Evolutionary conservation across 2,888 invertebrate species (phyloP), one percentile per base, ranked within the genome.

Genomic region (Blera fallax): DNA sequence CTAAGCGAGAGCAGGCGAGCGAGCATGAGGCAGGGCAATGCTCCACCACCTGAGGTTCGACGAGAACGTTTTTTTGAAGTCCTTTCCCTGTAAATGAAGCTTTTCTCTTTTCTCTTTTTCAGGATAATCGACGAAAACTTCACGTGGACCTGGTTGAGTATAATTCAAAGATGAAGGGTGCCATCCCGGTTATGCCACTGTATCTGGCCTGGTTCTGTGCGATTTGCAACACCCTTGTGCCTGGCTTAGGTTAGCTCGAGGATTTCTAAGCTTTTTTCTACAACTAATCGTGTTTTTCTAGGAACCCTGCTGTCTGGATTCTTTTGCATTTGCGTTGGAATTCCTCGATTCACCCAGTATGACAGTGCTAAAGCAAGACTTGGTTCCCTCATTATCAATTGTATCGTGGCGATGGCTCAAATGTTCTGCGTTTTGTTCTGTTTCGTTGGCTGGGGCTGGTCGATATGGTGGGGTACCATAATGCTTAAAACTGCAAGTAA

Each of bases 371-470:
- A 94, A 89, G 95, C 95, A 58, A 93, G 97, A 87, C 93, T 97
- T 88, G 96, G 97, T 24, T 95, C 98, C 1, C 94, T 98, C 88
- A 94, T 98, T 87, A 96, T 98, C 82, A 97, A 98, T 92, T 92
- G 96, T 37, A 93, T 97, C 88, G 97, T 98, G 76, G 98, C 98
- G 0, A 93, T 96, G 73, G 95, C 97, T 16, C 99, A 99, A 93
- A 93, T 97, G 89, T 98, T 98, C 93, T 98, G 98, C 24, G 96
- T 98, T 67, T 94, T 98, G 69, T 98, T 99, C 93, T 96, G 98
- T 90, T 94, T 98, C 67, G 98, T 97, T 45, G 97, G 99, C 16
- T 99, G 98, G 98, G 98, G 98, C 88, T 99, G 99, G 99, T 97
- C 98, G 82, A 96, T 99, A 87, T 98, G 98, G 95, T 99, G 99